Conservation (phyloP, 2,888 invertebrate species). For the Cotesia congregata region DNA sequence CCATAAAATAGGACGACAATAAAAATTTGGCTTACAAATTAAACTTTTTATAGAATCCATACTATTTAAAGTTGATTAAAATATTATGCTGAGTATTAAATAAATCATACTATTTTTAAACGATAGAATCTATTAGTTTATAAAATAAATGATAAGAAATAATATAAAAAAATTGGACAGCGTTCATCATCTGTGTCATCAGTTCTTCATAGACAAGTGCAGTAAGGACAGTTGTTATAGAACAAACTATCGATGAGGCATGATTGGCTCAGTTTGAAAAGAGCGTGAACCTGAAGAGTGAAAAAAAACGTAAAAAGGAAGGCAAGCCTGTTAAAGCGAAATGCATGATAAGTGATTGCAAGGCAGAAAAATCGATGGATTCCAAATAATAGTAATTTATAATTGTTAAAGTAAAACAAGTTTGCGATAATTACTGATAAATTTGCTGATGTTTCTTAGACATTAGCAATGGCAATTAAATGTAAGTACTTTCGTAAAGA, state of each 20-base stretch:
- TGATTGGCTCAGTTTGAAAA: constrained; percentile 49
- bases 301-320: constrained; percentile 28
- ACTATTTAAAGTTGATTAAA: too few species aligned
- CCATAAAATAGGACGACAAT: too few species aligned
- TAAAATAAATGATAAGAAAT: neutral
- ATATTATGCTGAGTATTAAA: too few species aligned
- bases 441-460: neutral
- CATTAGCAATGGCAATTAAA: neutral
- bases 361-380: constrained; percentile 19
- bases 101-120: too few species aligned
- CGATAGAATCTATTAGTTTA: too few species aligned
- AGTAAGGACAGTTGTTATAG: constrained; percentile 10
- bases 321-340: constrained; percentile 8
- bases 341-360: constrained; percentile 10
- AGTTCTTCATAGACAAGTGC: neutral
- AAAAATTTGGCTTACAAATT: too few species aligned
- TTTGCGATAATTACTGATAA: neutral
- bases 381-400: neutral
- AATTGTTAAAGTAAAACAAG: neutral
- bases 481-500: neutral
- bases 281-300: constrained; percentile 31
- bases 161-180: neutral
- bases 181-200: neutral
- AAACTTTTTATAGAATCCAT: too few species aligned
- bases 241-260: constrained; percentile 51